Base-by-base conservation (phyloP, 1,140 invertebrate species). In the Drosophila santomea region DNA sequence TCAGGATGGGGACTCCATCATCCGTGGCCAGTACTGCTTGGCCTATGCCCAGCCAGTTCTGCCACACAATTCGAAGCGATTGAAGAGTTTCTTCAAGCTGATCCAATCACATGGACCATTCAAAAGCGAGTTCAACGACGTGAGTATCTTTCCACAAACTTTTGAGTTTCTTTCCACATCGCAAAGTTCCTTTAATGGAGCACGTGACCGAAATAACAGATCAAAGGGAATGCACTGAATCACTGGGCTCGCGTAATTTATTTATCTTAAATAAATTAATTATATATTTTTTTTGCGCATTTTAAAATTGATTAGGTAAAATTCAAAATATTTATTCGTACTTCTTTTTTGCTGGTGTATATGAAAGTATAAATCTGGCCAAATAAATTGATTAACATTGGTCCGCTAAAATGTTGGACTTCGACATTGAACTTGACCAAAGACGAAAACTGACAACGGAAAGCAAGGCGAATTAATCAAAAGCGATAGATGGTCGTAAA, bases 81-180 rank as follows among this genome's bases (percentile, higher is more conserved):
- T 95, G n/a, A 92, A 92, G 52, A 76, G 93, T 2, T 89, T 95
- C 15, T 93, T 95, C 72, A 93, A 93, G 32, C 81, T 95, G n/a
- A 62, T 95, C 7, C 94, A 95, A 67, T 94, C 95, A 4, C 94
- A 95, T 75, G 94, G 94, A 47, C 93, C 94, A n/a, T 95, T 95
- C 75, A 93, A 92, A 58, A 95, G 94, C 88, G 94, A 94, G 69
- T 91, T 95, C 57, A 93, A 93, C 59, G 95, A 95, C 81, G 95
- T 95, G 91, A 95, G 94, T 94, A 62, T 8, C 25, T 17, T 17
- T 17, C 17, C 17, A 17, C 41, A 32, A 0, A n/a, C 7, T n/a
- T 43, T 15, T 1, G 20, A 58, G 23, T 15, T 15, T 6, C 43
- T 23, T 15, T 6, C 43, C 17, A 23, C 25, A 14, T 10, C 4